These are phyloP conservation scores for Porites divaricata DNA, from an alignment of 92 coral and sea anemone species.

Conservation along the genomic window DNA sequence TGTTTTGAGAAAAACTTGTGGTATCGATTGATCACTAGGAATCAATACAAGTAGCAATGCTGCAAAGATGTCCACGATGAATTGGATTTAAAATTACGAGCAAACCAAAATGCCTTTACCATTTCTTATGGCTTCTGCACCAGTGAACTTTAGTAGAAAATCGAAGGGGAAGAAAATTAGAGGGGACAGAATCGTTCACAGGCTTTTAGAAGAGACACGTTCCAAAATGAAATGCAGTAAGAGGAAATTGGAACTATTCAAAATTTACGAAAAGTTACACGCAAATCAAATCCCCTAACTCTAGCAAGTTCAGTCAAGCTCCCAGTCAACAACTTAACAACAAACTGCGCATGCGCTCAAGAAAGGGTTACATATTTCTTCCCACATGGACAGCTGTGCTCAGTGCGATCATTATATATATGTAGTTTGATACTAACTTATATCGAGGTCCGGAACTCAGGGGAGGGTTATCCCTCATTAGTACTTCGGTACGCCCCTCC, in stretches of 20 bases:
- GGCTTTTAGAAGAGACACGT: not conserved
- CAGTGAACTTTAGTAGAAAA: no score
- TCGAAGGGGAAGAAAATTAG: no score
- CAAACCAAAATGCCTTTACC: not conserved
- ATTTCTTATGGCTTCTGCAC: not conserved
- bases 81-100: not conserved
- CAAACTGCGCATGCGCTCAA: not conserved
- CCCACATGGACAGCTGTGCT: not conserved
- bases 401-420: not conserved
- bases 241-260: not conserved
- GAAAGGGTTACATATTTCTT: not conserved
- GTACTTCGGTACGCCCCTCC: conserved; percentile 23
- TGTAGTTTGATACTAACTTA: not conserved
- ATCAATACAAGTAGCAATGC: not conserved
- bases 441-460: conserved; percentile 11
- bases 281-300: not conserved
- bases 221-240: not conserved
- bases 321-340: not conserved
- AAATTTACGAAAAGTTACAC: not conserved
- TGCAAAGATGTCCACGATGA: not conserved
- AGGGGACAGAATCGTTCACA: not conserved
- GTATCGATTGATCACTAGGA: not conserved
- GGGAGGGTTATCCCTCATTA: conserved; percentile 28
- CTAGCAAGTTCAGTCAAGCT: no score
- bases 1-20: not conserved